Evolutionary conservation across 1,140 invertebrate species (phyloP).

Genomic region (Drosophila subobscura): DNA sequence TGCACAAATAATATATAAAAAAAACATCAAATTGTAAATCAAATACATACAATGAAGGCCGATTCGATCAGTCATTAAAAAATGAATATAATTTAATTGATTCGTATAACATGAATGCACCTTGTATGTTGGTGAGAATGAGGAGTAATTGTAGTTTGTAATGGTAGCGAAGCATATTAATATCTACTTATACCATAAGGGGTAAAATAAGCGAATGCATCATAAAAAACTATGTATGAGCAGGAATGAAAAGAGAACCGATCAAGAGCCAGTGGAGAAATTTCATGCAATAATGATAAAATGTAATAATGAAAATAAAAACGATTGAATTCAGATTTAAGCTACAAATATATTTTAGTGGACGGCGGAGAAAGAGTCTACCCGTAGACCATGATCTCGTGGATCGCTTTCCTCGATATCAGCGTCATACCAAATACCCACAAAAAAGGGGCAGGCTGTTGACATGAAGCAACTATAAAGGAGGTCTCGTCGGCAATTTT

Average conservation of each 20-base stretch:
- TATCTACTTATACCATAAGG: conserved; percentile 50
- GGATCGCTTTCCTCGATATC: no score
- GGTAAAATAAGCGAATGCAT: conserved; percentile 33
- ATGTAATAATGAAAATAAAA: conserved; percentile 58
- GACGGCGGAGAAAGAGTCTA: no score
- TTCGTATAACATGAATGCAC: conserved; percentile 1
- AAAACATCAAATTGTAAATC: conserved; percentile 18
- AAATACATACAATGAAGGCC: conserved; percentile 11
- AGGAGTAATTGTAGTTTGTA: conserved; percentile 51
- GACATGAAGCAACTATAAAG: no score
- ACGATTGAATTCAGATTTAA: conserved; percentile 15
- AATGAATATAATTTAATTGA: conserved; percentile 12
- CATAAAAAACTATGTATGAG: conserved; percentile 32
- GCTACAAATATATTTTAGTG: neutral
- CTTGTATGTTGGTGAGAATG: conserved; percentile 9
- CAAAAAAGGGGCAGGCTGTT: no score
- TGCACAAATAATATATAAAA: conserved; percentile 17
- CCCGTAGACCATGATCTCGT: no score
- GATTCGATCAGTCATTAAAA: neutral
- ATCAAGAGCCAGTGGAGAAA: conserved; percentile 25
- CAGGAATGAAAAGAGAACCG: conserved; percentile 6
- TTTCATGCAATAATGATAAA: conserved; percentile 21
- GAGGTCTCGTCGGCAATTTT: no score
- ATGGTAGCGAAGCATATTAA: conserved; percentile 52
- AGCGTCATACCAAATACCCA: no score